A percentile compares a stretch with the other conserved stretches of the same genome.
Conservation (phyloP, 2,797 vertebrate genomes). For the Pantherophis alleghaniensis region DNA sequence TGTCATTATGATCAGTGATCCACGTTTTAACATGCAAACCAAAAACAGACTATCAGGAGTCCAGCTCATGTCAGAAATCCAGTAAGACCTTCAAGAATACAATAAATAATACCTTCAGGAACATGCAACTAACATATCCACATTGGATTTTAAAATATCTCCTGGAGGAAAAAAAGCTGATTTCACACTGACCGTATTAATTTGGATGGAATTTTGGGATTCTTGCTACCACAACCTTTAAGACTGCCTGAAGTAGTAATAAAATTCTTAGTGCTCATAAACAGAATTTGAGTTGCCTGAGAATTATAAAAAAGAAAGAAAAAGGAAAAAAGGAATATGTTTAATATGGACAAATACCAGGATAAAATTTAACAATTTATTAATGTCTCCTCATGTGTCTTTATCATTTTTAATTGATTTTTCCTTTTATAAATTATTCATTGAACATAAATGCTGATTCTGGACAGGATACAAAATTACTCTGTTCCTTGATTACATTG, state of each 20-base stretch:
- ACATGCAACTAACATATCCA: neutral
- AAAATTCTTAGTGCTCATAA: conserved; percentile 88
- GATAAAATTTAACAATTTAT: neutral
- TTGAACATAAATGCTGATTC: neutral
- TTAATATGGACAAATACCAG: neutral
- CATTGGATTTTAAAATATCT: neutral
- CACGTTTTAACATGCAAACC: conserved; percentile 92
- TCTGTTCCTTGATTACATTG: neutral
- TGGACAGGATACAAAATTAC: neutral
- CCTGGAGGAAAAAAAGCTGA: neutral
- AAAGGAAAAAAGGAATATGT: neutral
- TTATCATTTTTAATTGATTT: neutral
- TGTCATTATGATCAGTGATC: conserved; percentile 86
- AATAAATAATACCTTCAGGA: conserved; percentile 15
- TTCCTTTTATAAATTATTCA: neutral
- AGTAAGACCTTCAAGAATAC: conserved; percentile 84
- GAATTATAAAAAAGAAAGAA: conserved; percentile 28
- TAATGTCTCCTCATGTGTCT: neutral
- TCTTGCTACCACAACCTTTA: conserved; percentile 89
- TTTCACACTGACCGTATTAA: conserved; percentile 80
- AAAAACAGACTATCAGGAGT: conserved; percentile 86
- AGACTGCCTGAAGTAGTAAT: conserved; percentile 81
- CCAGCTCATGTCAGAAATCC: conserved; percentile 91
- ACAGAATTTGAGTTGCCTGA: conserved; percentile 90
- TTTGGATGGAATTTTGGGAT: conserved; percentile 74